Evolutionary conservation across 1,140 invertebrate genomes (phyloP), one percentile per base, ranked within the genome.

Genomic region (Solenopsis fugax): DNA sequence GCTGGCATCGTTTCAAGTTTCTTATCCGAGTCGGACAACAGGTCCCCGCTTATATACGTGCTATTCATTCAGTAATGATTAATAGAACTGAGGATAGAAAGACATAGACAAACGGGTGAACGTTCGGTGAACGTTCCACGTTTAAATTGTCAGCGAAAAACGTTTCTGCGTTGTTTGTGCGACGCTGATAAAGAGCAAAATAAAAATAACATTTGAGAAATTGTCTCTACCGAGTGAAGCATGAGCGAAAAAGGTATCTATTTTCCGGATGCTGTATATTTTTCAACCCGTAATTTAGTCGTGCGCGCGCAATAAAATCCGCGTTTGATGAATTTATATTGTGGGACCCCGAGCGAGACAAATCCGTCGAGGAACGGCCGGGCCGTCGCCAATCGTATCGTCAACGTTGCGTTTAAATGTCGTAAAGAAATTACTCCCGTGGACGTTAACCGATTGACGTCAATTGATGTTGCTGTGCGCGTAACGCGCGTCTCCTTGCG

Each of bases 371-470:
- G 9, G 12, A 7, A 13, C 9, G 48, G 9, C 9, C 29, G 29
- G 29, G 13, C 4, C 37, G 60, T 13, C 6, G 41, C 87, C 85
- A 65, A 54, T 78, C 34, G 56, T 21, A 64, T 86, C 54, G 73
- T 12, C 29, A 60, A 37, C 71, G 64, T 82, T 81, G 73, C 85
- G 87, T 90, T 92, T 92, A 90, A 92, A 92, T 90, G 89, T 84
- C 85, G 60, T 84, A 82, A 87, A 86, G 90, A 82, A 92, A 91
- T 93, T 92, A 90, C 87, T 69, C 67, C 62, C 69, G 78, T 81
- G 87, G 86, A 91, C 88, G 52, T 4, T 41, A 73, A 84, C 76
- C 91, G 90, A 93, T 93, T 93, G 91, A 92, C 84, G 71, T 85
- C 92, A 93, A 93, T 93, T 93, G 92, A 91, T 91, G 86, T 80